These are phyloP conservation scores for Passer montanus DNA, from an alignment of 2,113 vertebrate genomes.

Conservation along the genomic window DNA sequence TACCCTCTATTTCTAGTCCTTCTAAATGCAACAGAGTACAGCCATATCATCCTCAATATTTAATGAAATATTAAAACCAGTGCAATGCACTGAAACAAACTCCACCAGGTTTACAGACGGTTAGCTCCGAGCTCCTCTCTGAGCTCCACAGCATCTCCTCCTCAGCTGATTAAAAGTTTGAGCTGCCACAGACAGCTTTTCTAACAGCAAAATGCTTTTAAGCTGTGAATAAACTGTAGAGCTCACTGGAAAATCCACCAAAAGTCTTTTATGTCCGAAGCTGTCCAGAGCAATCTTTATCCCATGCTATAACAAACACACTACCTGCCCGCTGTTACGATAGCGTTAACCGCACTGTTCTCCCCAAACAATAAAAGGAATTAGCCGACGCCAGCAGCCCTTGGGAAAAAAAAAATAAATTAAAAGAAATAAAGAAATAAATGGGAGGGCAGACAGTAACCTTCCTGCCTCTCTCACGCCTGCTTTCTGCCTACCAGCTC, in stretches of 20 bases:
- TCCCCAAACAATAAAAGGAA: slow-evolving; percentile 70
- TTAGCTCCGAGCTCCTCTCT: not conserved
- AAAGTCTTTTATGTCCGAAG: not conserved
- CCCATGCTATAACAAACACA: not conserved
- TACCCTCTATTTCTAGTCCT: not conserved
- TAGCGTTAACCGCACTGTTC: not conserved
- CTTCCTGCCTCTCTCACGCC: slow-evolving; percentile 33
- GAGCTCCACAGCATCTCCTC: slow-evolving; percentile 25
- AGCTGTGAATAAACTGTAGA: not conserved
- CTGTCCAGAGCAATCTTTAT: slow-evolving; percentile 12
- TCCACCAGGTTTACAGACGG: slow-evolving; percentile 16
- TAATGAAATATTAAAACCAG: slow-evolving; percentile 35
- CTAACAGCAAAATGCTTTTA: not conserved
- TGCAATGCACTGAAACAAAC: slow-evolving; percentile 25
- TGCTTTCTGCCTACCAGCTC: not conserved
- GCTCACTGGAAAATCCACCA: not conserved
- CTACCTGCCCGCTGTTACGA: slow-evolving; percentile 45
- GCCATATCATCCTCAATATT: not conserved
- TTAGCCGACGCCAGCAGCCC: slow-evolving; percentile 48
- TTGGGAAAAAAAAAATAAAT: not conserved
- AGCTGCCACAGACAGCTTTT: not conserved
- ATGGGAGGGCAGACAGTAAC: not conserved
- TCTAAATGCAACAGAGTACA: not conserved
- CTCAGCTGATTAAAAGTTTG: slow-evolving; percentile 68
- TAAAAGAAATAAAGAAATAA: not conserved